These are phyloP conservation scores for Odontocerum albicorne DNA, from an alignment of 2,888 invertebrate species.

Conservation along the genomic window DNA sequence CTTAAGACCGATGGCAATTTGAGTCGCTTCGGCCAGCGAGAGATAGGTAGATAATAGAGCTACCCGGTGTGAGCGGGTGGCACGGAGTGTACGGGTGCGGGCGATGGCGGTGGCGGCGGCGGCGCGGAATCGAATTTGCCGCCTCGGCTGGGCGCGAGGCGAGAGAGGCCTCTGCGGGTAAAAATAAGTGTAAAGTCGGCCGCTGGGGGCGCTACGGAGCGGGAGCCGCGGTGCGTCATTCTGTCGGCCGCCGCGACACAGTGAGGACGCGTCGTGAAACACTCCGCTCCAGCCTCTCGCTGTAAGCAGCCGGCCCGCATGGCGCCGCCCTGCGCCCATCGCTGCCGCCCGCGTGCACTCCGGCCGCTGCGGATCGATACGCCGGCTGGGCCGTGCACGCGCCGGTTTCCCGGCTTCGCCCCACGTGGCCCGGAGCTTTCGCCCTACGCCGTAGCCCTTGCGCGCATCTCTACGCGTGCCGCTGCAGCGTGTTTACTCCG, in stretches of 20 bases:
- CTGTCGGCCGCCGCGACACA: conserved; percentile 1
- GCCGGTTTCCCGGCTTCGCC: not conserved
- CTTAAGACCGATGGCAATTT: not conserved
- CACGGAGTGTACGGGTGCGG: too few species aligned
- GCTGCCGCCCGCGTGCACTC: not conserved
- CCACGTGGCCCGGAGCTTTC: not conserved
- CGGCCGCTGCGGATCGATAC: not conserved
- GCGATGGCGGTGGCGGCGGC: too few species aligned
- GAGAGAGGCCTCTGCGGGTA: conserved; percentile 14
- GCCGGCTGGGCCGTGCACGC: conserved; percentile 1
- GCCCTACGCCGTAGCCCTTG: too few species aligned
- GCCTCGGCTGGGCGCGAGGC: not conserved
- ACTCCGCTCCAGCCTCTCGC: conserved; percentile 1
- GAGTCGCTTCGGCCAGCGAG: not conserved
- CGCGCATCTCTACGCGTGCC: too few species aligned
- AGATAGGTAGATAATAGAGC: not conserved
- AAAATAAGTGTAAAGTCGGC: conserved; percentile 5
- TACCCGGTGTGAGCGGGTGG: too few species aligned
- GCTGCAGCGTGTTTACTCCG: too few species aligned
- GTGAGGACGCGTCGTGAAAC: conserved; percentile 5
- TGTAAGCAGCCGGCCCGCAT: too few species aligned
- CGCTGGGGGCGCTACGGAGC: not conserved
- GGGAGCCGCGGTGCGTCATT: conserved; percentile 11
- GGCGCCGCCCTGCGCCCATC: not conserved
- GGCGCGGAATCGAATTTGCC: conserved; percentile 1